Evolutionary conservation across 1,140 invertebrate genomes (phyloP), one percentile per base, ranked within the genome.

Genomic region (Aphaenogaster rudis): DNA sequence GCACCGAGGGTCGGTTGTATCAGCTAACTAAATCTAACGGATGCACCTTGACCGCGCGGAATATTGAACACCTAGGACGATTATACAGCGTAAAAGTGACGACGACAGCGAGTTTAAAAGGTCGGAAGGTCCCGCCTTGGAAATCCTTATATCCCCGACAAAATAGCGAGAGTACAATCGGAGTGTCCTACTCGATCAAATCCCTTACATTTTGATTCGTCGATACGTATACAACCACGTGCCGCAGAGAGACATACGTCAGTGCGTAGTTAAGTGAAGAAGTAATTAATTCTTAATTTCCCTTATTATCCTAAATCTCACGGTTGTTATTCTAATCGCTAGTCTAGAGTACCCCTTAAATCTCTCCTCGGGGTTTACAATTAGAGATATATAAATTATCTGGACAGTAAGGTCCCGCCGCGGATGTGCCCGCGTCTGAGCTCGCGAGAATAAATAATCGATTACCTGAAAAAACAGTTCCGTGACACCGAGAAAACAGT

Each of bases 321-420:
- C 28, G n/a, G 4, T 61, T 9, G 6, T 45, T 39, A 39, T 5
- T 66, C 45, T 69, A 33, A 21, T 59, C 63, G 36, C 28, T 79
- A 50, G n/a, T 50, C 28, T 63, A 64, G 64, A 21, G 21, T 50
- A 17, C 42, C 15, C 33, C 9, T 9, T 8, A 81, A 66, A 36
- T 36, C 9, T 69, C 13, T 59, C 13, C 17, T 57, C 42, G 66
- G 13, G 66, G 13, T 33, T 78, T 45, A 63, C 28, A 9, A 74
- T 61, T 39, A 74, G 45, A 74, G 45, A 74, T 79, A 79, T 79
- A 79, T 61, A 48, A 81, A 76, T 84, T 74, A 61, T 8, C 21
- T 28, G n/a, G 42, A 59, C n/a, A 45, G 48, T 52, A n/a, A 61
- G 33, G 28, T 45, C 15, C 15, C 28, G 74, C 57, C 28, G 13